Base-by-base conservation (phyloP, 37 sponge, comb jelly and placozoan species). In the Halichondria panicea region DNA sequence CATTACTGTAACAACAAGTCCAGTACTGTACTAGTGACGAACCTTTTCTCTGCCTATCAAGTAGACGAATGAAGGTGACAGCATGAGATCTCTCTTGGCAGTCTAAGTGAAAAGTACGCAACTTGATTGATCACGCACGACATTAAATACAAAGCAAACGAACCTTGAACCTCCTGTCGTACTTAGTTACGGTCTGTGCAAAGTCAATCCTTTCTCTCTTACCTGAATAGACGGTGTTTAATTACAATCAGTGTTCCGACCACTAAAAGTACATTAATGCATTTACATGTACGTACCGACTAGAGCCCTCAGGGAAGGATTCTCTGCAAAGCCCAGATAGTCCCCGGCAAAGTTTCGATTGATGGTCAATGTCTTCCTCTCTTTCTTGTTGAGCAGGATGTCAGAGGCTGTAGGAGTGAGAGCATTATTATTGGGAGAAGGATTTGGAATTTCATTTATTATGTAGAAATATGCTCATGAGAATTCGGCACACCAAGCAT, bases 321-420 rank as follows among this genome's bases (percentile, higher is more conserved):
- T 97, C 36, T 97, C 90, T 42, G 78, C 83, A 45, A 89, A 84
- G 1, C 95, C 95, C 43, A 97, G 81, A 70, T 97, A 97, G 77
- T 97, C 98, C 15, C 98, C 98, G 25, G 92, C 94, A 84, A 94
- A 97, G 75, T 94, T 94, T 30, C 98, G 57, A 50, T 91, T 94
- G 84, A 97, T 97, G 61, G 85, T 91, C 3, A 86, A 79, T 36
- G 87, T 77, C 64, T 91, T 84, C 42, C 98, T 86, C 83, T 94
- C 92, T 84, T 97, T 97, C 85, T 78, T 85, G 55, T 97, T 94
- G 69, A 92, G 43, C 55, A 97, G 60, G n/a, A 97, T 94, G 69
- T 94, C 93, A 48, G 98, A 88, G 4, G 97, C 97, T 94, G 57
- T 33, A 48, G 43, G 28, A 46, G 71, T 9, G 36, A 3, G 22